A percentile compares a stretch with the other conserved stretches of the same genome.
phyloP scores from a whole-genome alignment of 1,140 invertebrate genomes.

The Yoshiicerus persimilis region DNA sequence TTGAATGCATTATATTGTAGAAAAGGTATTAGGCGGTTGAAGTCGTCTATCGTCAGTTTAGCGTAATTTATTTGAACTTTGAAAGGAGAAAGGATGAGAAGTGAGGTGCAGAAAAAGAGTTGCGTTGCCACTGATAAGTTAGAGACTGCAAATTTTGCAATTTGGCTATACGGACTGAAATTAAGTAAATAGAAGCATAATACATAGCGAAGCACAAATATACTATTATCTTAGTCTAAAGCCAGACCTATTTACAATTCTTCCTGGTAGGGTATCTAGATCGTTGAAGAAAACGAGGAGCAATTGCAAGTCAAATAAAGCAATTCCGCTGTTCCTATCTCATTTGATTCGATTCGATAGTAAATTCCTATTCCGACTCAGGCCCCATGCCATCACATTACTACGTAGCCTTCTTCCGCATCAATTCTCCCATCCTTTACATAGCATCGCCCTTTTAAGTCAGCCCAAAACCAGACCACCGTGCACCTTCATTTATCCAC shows the following conservation, averaged over 20 bases:
- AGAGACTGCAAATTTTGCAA: not conserved
- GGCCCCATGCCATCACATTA: not conserved
- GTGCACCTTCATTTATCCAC: not conserved
- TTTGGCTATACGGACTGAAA: too few species aligned
- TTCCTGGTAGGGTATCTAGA: not conserved
- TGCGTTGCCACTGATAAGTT: not conserved
- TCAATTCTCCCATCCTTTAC: not conserved
- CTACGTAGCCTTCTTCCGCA: not conserved
- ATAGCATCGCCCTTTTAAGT: not conserved
- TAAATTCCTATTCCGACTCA: not conserved
- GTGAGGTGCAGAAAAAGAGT: not conserved
- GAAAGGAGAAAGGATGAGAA: not conserved
- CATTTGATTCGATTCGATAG: constrained; percentile 1
- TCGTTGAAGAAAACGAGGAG: not conserved
- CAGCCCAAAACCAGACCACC: not conserved
- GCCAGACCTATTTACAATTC: not conserved
- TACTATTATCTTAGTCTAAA: not conserved
- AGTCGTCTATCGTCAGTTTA: not conserved
- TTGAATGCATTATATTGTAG: not conserved
- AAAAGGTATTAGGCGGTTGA: not conserved
- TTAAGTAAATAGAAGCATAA: not conserved
- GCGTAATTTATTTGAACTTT: not conserved
- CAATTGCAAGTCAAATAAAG: constrained; percentile 6
- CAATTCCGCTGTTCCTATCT: not conserved
- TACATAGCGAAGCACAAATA: not conserved